Conservation (phyloP, 2,888 invertebrate genomes). For the Rotaria socialis region DNA sequence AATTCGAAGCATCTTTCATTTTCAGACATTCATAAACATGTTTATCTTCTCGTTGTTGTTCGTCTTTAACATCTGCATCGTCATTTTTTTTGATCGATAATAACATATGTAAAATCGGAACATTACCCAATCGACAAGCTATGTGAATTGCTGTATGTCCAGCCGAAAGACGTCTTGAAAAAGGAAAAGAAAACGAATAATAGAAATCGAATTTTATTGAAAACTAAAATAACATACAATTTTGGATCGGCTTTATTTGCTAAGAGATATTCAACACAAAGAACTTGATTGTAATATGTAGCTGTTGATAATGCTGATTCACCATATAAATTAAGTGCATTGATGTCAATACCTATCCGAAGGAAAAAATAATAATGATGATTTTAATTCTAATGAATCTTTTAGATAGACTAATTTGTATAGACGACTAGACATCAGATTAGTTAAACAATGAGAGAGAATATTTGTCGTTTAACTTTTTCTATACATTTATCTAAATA, state of each 20-base stretch:
- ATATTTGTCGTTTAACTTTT: too few relatives aligned
- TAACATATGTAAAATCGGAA: slow-evolving; percentile 1
- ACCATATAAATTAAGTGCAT: background rate
- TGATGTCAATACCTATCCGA: background rate
- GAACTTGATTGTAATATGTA: slow-evolving; percentile 6
- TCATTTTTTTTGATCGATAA: background rate
- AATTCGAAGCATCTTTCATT: background rate
- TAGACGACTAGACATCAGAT: too few relatives aligned
- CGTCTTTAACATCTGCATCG: background rate
- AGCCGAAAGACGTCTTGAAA: background rate
- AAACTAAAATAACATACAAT: background rate
- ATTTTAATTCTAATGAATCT: too few relatives aligned
- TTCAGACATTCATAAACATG: background rate
- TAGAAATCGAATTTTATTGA: background rate
- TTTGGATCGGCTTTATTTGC: slow-evolving; percentile 1
- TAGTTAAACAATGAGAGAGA: too few relatives aligned
- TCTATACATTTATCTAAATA: too few relatives aligned
- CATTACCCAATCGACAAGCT: slow-evolving; percentile 13
- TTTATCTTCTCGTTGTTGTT: background rate
- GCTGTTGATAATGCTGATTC: slow-evolving; percentile 10
- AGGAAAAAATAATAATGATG: too few relatives aligned
- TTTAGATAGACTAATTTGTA: too few relatives aligned
- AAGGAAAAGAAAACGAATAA: background rate
- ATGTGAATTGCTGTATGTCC: background rate
- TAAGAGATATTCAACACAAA: background rate